Evolutionary conservation across 1,140 invertebrate genomes (phyloP).

Genomic region (Mercenaria mercenaria): DNA sequence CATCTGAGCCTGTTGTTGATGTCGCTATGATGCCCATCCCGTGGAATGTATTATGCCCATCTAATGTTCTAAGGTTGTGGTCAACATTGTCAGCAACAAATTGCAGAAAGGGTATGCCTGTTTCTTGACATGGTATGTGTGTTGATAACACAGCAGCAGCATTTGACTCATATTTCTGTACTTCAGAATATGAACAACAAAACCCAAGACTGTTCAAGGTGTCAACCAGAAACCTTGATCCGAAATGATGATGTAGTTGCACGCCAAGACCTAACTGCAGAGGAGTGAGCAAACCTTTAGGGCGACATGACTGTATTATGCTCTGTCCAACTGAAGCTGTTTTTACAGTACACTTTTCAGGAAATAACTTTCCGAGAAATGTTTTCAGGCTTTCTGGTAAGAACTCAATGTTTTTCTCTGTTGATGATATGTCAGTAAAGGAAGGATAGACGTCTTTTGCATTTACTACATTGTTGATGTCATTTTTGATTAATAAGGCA

Average conservation of each 20-base stretch:
- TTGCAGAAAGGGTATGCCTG: constrained; percentile 34
- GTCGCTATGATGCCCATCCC: constrained; percentile 78
- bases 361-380: not conserved
- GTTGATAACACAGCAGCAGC: not conserved
- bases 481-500: constrained; percentile 55
- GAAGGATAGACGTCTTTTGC: constrained; percentile 25
- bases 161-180: not conserved
- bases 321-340: not conserved
- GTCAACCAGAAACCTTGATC: constrained; percentile 17
- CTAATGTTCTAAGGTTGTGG: constrained; percentile 67
- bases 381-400: not conserved
- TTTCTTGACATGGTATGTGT: not conserved
- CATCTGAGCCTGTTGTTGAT: constrained; percentile 43
- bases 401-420: not conserved
- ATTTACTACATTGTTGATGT: constrained; percentile 37
- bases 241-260: constrained; percentile 75
- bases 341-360: not conserved
- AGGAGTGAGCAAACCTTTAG: constrained; percentile 64
- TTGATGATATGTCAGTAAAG: not conserved
- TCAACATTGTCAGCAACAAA: constrained; percentile 70
- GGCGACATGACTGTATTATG: constrained; percentile 59
- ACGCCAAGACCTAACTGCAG: constrained; percentile 77
- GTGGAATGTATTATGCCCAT: constrained; percentile 76
- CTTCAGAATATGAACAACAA: constrained; percentile 1
- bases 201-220: not conserved